Evolutionary conservation across 2,113 vertebrate genomes (phyloP).

Genomic region (Strix uralensis): DNA sequence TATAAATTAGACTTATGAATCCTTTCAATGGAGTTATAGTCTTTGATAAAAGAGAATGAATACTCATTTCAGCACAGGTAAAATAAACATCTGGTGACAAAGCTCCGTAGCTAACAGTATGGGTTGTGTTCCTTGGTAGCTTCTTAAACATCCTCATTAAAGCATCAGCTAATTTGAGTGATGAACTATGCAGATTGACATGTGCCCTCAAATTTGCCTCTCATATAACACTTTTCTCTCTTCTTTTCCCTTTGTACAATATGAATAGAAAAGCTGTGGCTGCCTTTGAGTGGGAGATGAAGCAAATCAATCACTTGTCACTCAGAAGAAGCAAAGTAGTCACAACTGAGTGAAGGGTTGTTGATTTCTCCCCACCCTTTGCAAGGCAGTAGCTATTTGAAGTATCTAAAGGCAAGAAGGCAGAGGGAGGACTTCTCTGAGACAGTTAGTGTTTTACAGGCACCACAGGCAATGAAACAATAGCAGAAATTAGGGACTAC

Average conservation of each 20-base stretch:
- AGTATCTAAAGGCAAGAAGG: neutral
- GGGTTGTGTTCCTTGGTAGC: neutral
- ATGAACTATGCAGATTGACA: neutral
- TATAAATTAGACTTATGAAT: neutral
- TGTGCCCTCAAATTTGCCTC: neutral
- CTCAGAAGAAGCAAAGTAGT: neutral
- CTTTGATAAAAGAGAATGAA: neutral
- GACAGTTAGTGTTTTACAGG: neutral
- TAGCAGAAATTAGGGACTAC: neutral
- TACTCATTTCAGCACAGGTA: neutral
- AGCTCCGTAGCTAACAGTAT: neutral
- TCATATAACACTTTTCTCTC: neutral
- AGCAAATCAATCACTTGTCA: slow-evolving; percentile 15
- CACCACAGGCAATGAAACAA: neutral
- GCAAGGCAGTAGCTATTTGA: neutral
- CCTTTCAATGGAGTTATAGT: neutral
- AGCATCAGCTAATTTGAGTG: neutral
- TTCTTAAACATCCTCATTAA: neutral
- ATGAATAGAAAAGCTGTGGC: neutral
- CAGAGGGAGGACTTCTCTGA: neutral
- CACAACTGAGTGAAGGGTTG: neutral
- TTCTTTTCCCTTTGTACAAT: neutral
- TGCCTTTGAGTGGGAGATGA: neutral
- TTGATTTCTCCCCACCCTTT: neutral
- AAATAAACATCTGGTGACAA: neutral